phyloP scores from a whole-genome alignment of 2,113 vertebrate genomes.

The Myotis davidii region DNA sequence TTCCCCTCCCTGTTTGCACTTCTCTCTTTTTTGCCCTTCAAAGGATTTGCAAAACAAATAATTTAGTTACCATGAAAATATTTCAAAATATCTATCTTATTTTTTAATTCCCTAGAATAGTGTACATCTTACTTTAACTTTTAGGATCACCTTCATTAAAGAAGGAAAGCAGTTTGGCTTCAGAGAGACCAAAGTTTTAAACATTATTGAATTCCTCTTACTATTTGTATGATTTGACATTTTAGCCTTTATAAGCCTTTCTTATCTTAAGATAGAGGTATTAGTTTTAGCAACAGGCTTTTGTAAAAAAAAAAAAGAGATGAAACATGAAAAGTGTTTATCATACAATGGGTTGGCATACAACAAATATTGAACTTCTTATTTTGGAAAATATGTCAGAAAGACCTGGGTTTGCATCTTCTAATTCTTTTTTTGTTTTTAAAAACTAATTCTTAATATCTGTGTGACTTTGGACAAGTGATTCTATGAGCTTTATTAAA shows the following conservation, averaged over 20 bases:
- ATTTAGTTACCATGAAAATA: background rate
- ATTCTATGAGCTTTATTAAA: slow-evolving; percentile 30
- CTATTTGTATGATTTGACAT: background rate
- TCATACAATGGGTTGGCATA: background rate
- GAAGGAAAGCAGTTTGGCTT: background rate
- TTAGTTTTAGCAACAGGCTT: background rate
- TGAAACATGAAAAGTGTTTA: background rate
- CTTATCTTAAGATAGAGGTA: background rate
- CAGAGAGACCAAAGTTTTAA: background rate
- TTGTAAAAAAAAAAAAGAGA: slow-evolving; percentile 30
- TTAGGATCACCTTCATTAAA: background rate
- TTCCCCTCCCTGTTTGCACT: background rate
- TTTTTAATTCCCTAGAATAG: background rate
- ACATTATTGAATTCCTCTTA: background rate
- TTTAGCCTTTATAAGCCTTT: slow-evolving; percentile 17
- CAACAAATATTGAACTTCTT: background rate
- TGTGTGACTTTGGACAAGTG: slow-evolving; percentile 1
- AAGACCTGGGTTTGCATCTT: background rate
- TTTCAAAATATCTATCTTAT: background rate
- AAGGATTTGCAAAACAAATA: background rate
- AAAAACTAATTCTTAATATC: background rate
- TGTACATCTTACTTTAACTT: background rate
- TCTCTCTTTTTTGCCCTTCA: background rate
- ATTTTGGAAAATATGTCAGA: slow-evolving; percentile 9
- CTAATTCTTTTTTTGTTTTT: slow-evolving; percentile 11